phyloP scores from a whole-genome alignment of 2,888 invertebrate species.

The Deroplatys truncata region DNA sequence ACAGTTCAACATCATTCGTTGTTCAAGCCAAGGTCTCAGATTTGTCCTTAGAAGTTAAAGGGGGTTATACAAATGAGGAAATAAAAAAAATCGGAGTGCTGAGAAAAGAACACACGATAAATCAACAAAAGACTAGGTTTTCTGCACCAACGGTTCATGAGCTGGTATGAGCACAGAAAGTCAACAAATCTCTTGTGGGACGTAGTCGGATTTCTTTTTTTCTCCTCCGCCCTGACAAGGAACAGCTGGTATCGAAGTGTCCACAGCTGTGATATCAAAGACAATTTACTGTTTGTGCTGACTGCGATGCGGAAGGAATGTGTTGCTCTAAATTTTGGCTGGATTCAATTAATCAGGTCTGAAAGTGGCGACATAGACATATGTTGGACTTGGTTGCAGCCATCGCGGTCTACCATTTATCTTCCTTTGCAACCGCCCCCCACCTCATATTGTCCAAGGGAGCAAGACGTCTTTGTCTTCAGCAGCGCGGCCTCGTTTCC shows the following conservation, averaged over 20 bases:
- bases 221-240: not conserved
- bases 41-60: no score
- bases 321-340: not conserved
- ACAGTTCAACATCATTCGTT: no score
- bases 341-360: not conserved
- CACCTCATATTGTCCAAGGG: not conserved
- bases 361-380: not conserved
- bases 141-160: no score
- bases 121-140: no score
- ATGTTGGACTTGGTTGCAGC: not conserved
- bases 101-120: no score
- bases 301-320: not conserved
- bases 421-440: not conserved
- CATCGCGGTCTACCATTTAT: not conserved
- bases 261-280: not conserved
- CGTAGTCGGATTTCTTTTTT: not conserved
- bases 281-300: not conserved
- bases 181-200: no score
- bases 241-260: not conserved
- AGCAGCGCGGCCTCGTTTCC: not conserved
- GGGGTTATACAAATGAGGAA: no score
- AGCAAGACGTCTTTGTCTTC: not conserved
- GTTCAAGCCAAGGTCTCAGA: no score
- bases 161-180: no score
- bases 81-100: no score